phyloP scores from a whole-genome alignment of 2,797 vertebrate genomes.

The Agapornis canus region DNA sequence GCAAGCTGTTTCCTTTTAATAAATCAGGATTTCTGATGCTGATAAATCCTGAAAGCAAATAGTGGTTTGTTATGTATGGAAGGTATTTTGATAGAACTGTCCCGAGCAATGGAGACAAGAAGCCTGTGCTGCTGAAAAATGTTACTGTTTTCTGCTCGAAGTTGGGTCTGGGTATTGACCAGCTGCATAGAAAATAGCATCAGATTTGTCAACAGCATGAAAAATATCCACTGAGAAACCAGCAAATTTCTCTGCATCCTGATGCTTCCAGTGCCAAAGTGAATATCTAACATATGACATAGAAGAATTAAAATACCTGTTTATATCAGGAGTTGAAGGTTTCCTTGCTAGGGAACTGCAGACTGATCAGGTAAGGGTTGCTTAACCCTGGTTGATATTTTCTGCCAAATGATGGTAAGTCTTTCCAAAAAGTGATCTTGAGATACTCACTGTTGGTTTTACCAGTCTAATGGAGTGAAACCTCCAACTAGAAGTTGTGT shows the following conservation, averaged over 20 bases:
- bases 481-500: neutral
- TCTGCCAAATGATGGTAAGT: neutral
- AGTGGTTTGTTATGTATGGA: neutral
- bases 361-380: neutral
- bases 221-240: neutral
- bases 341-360: neutral
- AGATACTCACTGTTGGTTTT: neutral
- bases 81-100: neutral
- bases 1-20: neutral
- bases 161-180: neutral
- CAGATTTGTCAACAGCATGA: conserved; percentile 2
- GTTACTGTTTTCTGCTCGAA: neutral
- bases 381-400: neutral
- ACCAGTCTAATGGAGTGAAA: neutral
- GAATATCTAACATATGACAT: neutral
- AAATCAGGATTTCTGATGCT: neutral
- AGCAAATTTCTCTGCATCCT: neutral
- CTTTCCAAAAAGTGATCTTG: neutral
- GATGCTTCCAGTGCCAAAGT: neutral
- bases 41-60: neutral
- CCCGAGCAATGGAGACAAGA: neutral
- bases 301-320: neutral
- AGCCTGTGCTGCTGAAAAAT: neutral
- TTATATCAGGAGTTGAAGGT: neutral
- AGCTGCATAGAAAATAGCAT: neutral